Evolutionary conservation across 2,113 vertebrate genomes (phyloP).

Genomic region (Petromus typicus): DNA sequence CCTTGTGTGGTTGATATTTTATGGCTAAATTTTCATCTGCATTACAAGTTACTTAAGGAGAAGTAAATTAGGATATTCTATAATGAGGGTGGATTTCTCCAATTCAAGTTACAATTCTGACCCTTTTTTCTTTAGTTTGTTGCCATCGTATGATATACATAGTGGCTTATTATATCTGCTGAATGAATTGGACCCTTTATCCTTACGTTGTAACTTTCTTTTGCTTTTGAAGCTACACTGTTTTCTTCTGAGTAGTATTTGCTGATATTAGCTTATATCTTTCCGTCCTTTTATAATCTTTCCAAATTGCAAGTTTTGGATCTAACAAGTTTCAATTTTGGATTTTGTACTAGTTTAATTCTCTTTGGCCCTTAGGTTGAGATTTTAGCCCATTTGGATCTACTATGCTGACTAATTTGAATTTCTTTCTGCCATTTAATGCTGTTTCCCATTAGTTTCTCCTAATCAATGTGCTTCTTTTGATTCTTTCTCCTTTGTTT

Average conservation of each 20-base stretch:
- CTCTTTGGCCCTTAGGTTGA: neutral
- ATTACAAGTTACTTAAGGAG: neutral
- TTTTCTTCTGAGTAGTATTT: neutral
- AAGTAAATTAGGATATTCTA: slow-evolving; percentile 26
- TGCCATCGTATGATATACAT: neutral
- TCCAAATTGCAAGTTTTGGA: neutral
- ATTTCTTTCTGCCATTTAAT: neutral
- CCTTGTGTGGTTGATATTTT: neutral
- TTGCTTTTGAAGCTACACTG: neutral
- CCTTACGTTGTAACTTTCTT: neutral
- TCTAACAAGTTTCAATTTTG: neutral
- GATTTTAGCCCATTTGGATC: neutral
- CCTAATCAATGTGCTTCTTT: neutral
- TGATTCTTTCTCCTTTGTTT: neutral
- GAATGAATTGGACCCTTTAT: neutral
- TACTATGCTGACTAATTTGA: neutral
- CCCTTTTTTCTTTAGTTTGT: neutral
- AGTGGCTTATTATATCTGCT: neutral
- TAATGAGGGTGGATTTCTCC: neutral
- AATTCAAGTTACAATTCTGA: neutral
- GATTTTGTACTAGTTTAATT: neutral
- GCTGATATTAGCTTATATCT: neutral
- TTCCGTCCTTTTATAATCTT: slow-evolving; percentile 7
- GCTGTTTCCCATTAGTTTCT: neutral
- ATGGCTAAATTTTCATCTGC: neutral